Base-by-base conservation (phyloP, 2,797 vertebrate species). In the Dipus sagitta region DNA sequence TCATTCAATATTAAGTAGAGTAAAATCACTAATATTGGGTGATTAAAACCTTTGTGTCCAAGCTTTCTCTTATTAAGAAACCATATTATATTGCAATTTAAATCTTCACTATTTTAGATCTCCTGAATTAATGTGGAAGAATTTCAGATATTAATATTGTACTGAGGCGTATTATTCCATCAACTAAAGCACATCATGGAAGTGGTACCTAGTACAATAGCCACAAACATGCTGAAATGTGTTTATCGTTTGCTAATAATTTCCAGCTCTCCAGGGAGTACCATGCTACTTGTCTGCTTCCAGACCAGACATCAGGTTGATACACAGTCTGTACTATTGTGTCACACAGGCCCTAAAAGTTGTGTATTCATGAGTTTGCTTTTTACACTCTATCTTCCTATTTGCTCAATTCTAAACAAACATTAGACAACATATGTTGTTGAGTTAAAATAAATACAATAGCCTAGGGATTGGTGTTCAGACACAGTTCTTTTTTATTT, bases 51-150 rank as follows among this genome's bases (percentile, higher is more conserved):
- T 74, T 88, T 80, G 9, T 3, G 68, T 88, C 26, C 54, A 8
- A 89, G 14, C 17, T 88, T 20, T 78, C 3, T 88, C 21, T 90
- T 83, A 47, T 84, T 72, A 76, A 78, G 54, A 88, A 71, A 84
- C 10, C 4, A 54, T 90, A 60, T 87, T 67, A 14, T 83, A 76
- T n/a, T 77, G 58, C 20, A 28, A 70, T 86, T 24, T 18, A 85
- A 93, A 54, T 12, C 62, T 83, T 88, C 89, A 23, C 13, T 79
- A 67, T 70, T 52, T 86, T 64, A 67, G 15, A 24, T 3, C 14
- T 93, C 3, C 15, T 91, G 77, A 72, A 81, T 65, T 76, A 74
- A 62, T 13, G 42, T 67, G 88, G 89, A 95, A 71, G 24, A 67
- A 38, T 75, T 70, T 47, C 74, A 70, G 28, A 60, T 80, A 72